Evolutionary conservation across 2,797 vertebrate species (phyloP).

Genomic region (Stomatorhinus walkeri): DNA sequence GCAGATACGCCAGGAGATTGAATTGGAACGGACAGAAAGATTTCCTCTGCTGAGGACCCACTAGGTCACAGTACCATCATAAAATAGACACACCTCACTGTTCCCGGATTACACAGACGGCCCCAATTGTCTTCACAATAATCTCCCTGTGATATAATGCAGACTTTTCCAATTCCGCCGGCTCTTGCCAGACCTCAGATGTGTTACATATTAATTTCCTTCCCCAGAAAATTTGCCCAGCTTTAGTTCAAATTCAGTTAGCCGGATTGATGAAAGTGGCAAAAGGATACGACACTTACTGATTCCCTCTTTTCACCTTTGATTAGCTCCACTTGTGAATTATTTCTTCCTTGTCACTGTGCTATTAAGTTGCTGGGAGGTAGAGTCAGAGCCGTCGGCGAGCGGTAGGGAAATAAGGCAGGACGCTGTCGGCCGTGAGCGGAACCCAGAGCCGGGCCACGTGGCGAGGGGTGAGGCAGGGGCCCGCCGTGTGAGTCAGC

Average conservation of each 20-base stretch:
- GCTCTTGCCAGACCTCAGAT: constrained; percentile 74
- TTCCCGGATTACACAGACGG: constrained; percentile 79
- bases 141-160: constrained; percentile 69
- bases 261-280: constrained; percentile 98
- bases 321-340: constrained; percentile 89
- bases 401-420: constrained; percentile 45
- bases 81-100: constrained; percentile 76
- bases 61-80: constrained; percentile 68
- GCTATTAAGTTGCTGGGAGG: constrained; percentile 63
- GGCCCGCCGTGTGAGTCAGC: neutral
- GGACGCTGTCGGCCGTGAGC: constrained; percentile 47
- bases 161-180: constrained; percentile 76
- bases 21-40: constrained; percentile 72
- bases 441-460: constrained; percentile 31
- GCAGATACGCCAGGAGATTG: constrained; percentile 80
- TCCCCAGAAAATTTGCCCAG: constrained; percentile 80
- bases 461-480: constrained; percentile 29
- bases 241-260: constrained; percentile 92
- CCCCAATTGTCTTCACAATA: constrained; percentile 78
- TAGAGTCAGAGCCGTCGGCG: constrained; percentile 56
- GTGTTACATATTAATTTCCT: constrained; percentile 99
- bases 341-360: constrained; percentile 79
- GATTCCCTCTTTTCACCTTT: constrained; percentile 99
- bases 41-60: constrained; percentile 46
- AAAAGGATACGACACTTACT: constrained; percentile 94